Conservation (phyloP, 2,888 invertebrate species). For the Poecilus cupreus region DNA sequence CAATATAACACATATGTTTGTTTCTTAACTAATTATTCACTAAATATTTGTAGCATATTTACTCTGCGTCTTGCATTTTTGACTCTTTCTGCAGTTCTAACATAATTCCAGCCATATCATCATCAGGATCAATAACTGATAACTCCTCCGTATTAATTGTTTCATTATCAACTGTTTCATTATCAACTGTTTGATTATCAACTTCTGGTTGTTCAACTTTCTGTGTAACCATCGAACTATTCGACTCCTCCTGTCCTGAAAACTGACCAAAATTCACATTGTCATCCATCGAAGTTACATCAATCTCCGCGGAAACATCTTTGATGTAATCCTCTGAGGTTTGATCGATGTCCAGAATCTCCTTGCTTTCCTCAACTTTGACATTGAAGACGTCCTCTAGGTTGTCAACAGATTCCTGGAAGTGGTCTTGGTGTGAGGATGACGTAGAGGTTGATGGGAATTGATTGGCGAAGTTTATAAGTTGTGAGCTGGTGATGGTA, state of each 20-base stretch:
- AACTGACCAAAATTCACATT: neutral
- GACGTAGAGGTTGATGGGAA: constrained; percentile 28
- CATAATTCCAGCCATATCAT: constrained; percentile 59
- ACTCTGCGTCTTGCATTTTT: neutral
- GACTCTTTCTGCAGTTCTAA: constrained; percentile 54
- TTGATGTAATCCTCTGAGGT: constrained; percentile 39
- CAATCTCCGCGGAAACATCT: constrained; percentile 23
- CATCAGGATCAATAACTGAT: constrained; percentile 50
- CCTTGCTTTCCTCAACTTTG: neutral
- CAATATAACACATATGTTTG: neutral
- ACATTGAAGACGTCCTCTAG: neutral
- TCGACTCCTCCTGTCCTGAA: constrained; percentile 30
- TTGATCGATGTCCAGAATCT: neutral
- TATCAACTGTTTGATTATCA: neutral
- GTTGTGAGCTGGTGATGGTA: constrained; percentile 29
- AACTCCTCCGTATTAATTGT: too few relatives aligned
- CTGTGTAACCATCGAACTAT: constrained; percentile 34
- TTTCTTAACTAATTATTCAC: neutral
- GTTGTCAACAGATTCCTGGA: neutral
- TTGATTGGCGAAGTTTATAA: constrained; percentile 46
- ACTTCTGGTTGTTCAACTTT: neutral
- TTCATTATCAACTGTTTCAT: constrained; percentile 40
- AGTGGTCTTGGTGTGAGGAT: constrained; percentile 8
- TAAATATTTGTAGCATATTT: neutral
- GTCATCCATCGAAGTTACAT: constrained; percentile 43